A percentile compares a stretch with the other conserved stretches of the same genome.
These are phyloP conservation scores for Equus przewalskii DNA, from an alignment of 2,113 vertebrate genomes.

Conservation along the genomic window DNA sequence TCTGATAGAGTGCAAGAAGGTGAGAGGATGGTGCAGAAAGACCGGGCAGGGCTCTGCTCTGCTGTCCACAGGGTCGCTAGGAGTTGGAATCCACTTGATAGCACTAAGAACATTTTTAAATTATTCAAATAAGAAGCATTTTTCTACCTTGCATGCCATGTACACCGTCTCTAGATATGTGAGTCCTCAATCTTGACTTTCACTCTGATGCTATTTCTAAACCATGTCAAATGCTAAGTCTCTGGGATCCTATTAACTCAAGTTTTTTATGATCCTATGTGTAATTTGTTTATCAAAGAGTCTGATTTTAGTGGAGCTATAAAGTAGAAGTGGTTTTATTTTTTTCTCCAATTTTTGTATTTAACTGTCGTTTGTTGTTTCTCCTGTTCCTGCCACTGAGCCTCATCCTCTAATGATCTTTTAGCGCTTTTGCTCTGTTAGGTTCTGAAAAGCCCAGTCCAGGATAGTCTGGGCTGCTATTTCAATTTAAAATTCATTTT, in stretches of 20 bases:
- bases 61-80: no score
- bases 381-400: not conserved
- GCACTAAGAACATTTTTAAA: not conserved
- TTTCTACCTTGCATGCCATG: not conserved
- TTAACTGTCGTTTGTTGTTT: not conserved
- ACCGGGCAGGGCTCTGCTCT: no score
- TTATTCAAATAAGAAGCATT: not conserved
- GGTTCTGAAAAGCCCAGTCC: not conserved
- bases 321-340: not conserved
- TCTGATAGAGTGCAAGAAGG: no score
- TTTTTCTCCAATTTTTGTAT: not conserved
- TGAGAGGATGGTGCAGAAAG: no score
- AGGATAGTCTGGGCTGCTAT: not conserved
- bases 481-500: slow-evolving; percentile 9
- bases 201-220: not conserved
- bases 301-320: not conserved
- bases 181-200: not conserved
- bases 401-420: not conserved
- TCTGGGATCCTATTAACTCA: not conserved
- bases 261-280: not conserved
- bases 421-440: not conserved
- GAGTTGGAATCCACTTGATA: no score
- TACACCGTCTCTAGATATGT: not conserved
- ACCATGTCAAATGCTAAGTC: not conserved
- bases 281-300: not conserved